Percentiles rank a stretch among this genome's conserved stretches.
Conservation (phyloP, 2,113 vertebrate species). For the Sigmodon hispidus region DNA sequence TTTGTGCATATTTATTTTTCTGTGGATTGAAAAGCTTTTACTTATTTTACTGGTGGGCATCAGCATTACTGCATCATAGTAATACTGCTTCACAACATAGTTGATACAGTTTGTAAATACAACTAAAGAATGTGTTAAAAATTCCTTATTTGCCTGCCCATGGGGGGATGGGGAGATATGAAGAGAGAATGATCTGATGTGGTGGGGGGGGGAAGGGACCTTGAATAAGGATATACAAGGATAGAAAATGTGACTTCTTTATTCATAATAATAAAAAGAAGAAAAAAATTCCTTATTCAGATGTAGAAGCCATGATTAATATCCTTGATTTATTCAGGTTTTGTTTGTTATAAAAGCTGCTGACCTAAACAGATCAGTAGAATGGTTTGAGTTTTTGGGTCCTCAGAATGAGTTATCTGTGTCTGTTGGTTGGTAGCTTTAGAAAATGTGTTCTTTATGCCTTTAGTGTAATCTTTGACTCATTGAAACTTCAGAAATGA, state of each 20-base stretch:
- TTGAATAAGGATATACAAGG: too few relatives aligned
- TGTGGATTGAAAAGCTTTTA: slow-evolving; percentile 4
- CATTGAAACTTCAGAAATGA: neutral
- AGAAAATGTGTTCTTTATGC: neutral
- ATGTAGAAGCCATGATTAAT: neutral
- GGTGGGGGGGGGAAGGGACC: too few relatives aligned
- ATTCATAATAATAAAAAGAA: too few relatives aligned
- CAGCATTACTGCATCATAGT: neutral
- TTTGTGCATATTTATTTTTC: neutral
- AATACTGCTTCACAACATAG: neutral
- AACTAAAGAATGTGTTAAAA: neutral
- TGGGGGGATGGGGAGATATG: too few relatives aligned
- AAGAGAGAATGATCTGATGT: too few relatives aligned
- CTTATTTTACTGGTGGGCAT: neutral
- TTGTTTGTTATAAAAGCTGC: slow-evolving; percentile 1
- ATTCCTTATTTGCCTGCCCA: neutral
- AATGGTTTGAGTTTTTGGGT: neutral
- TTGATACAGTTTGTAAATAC: neutral
- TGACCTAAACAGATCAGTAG: neutral
- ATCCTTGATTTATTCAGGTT: slow-evolving; percentile 8
- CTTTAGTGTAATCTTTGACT: neutral
- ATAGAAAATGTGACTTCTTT: too few relatives aligned
- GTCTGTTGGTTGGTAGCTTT: neutral
- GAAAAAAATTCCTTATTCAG: neutral
- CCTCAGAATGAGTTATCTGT: neutral